Conservation (phyloP, 2,888 invertebrate genomes). For the Rotaria macrura region DNA sequence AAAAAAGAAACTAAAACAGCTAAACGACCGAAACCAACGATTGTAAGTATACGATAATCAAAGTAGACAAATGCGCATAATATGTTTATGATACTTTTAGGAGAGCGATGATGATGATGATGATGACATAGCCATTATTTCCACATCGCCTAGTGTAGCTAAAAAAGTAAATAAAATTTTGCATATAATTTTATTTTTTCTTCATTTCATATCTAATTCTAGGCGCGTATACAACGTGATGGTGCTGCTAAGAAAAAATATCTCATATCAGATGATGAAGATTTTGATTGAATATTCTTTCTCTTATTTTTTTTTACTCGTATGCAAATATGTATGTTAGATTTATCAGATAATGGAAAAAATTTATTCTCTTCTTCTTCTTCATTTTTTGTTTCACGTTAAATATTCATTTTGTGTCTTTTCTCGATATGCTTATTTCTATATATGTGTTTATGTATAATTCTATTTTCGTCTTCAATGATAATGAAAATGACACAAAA, state of each 20-base stretch:
- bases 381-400: background rate
- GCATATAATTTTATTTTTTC: background rate
- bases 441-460: background rate
- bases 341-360: background rate
- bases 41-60: background rate
- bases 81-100: background rate
- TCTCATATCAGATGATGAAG: background rate
- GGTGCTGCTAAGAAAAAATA: background rate
- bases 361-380: background rate
- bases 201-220: background rate
- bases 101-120: conserved; percentile 3
- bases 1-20: background rate
- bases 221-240: conserved; percentile 13
- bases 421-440: background rate
- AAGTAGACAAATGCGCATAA: no score
- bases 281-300: background rate
- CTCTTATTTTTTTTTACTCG: no score
- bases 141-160: background rate
- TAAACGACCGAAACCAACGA: background rate
- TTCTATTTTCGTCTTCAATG: background rate
- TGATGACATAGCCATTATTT: background rate
- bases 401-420: background rate
- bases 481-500: background rate
- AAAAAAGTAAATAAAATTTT: background rate
- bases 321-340: background rate